A percentile compares a stretch with the other conserved stretches of the same genome.
Evolutionary conservation across 2,113 vertebrate genomes (phyloP).

Genomic region (Bos taurus): ARS-UCD2.0 NC_037351.1:47898501-47899000

Average conservation of each 20-base stretch:
- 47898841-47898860: background rate
- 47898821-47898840: background rate
- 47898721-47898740: background rate
- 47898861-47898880: background rate
- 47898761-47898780: background rate
- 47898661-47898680: background rate
- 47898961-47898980: background rate
- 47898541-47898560: background rate
- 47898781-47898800: background rate
- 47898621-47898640: background rate
- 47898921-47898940: background rate
- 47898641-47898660: background rate
- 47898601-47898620: background rate
- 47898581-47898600: background rate
- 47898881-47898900: background rate
- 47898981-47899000: background rate
- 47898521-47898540: background rate
- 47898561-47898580: background rate
- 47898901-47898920: conserved; percentile 6
- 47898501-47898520: background rate
- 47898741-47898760: background rate
- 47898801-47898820: background rate
- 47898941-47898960: background rate
- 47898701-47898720: background rate
- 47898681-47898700: background rate